Evolutionary conservation across 2,888 invertebrate species (phyloP).

Genomic region (Drosophila histrio): DNA sequence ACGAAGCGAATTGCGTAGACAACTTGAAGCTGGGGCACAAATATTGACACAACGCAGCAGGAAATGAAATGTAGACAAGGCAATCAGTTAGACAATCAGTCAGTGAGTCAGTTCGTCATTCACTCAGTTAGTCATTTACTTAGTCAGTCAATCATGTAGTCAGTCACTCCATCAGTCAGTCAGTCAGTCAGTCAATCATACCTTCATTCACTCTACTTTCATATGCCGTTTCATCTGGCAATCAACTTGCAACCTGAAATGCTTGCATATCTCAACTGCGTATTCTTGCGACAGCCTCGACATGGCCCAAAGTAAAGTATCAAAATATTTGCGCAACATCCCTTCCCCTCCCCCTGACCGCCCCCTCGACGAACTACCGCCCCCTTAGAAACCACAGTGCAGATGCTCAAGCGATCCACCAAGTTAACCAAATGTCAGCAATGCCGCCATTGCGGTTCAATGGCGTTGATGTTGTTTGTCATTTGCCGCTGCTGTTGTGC

Average conservation of each 20-base stretch:
- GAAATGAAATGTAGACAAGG: constrained; percentile 70
- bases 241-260: constrained; percentile 20
- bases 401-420: constrained; percentile 8
- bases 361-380: neutral
- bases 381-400: neutral
- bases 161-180: constrained; percentile 10
- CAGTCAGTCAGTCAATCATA: constrained; percentile 8
- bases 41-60: constrained; percentile 70
- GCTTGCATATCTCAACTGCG: constrained; percentile 38
- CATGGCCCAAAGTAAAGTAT: constrained; percentile 71
- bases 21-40: constrained; percentile 56
- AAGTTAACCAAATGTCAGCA: constrained; percentile 62
- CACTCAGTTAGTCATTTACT: neutral
- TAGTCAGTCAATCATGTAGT: neutral
- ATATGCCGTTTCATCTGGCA: constrained; percentile 62
- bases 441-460: constrained; percentile 70
- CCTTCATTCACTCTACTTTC: constrained; percentile 36
- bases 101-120: constrained; percentile 10
- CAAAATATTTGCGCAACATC: constrained; percentile 74
- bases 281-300: constrained; percentile 35
- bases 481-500: constrained; percentile 46
- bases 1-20: constrained; percentile 22
- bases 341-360: neutral
- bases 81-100: constrained; percentile 31
- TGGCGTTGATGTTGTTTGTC: constrained; percentile 68